These are phyloP conservation scores for Pluvialis apricaria DNA, from an alignment of 2,113 vertebrate species.

Conservation along the genomic window DNA sequence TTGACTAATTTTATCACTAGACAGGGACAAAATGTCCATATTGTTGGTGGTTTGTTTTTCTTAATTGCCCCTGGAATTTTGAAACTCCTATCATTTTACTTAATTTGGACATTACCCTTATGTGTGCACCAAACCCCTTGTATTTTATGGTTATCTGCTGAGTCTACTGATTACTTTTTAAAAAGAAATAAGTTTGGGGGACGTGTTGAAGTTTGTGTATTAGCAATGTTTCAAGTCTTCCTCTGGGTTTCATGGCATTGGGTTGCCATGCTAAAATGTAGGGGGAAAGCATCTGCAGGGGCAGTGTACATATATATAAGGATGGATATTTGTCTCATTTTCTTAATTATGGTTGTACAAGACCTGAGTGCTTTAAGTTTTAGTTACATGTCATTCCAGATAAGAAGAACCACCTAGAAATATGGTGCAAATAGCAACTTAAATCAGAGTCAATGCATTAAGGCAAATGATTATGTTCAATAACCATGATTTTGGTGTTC, in stretches of 20 bases:
- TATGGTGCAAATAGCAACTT: neutral
- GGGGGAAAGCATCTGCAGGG: neutral
- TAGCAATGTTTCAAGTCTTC: neutral
- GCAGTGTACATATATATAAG: neutral
- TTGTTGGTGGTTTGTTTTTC: neutral
- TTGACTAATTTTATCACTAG: slow-evolving; percentile 4
- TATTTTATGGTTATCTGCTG: neutral
- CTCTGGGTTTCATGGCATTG: neutral
- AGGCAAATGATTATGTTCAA: neutral
- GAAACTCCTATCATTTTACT: neutral
- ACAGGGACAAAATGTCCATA: neutral
- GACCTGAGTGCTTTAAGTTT: neutral
- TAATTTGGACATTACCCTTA: neutral
- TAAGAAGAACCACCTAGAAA: neutral
- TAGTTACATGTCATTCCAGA: neutral
- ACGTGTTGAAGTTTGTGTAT: neutral
- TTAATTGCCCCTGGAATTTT: neutral
- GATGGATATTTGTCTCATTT: neutral
- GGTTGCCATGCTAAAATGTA: neutral
- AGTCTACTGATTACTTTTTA: neutral
- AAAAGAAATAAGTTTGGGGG: neutral
- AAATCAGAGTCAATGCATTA: neutral
- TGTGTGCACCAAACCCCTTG: neutral
- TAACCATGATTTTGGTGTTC: neutral
- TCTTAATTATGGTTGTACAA: neutral